Evolutionary conservation across 2,888 invertebrate genomes (phyloP), one percentile per base, ranked within the genome.

Genomic region (Caenorhabditis macrosperma): DNA sequence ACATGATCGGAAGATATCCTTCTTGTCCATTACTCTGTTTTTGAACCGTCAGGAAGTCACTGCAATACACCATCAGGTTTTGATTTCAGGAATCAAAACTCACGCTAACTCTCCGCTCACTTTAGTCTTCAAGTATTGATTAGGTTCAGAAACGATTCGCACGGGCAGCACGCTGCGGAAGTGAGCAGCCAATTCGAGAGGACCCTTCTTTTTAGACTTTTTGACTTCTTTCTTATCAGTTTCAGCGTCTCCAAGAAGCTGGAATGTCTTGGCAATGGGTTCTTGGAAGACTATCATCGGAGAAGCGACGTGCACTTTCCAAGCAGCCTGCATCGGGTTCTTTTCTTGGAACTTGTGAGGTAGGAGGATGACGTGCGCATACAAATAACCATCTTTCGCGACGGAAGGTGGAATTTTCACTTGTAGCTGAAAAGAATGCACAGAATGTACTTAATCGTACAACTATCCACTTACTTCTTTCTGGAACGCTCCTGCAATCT

Each of bases 1-100:
- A 94, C 7, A 96, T 92, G 81, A 96, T 94, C 24, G 97, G 97
- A 78, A 96, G 91, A 90, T 95, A 95, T 48, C 74, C 61, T 24
- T 48, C 35, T n/a, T n/a, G n/a, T 7, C 7, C 26, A n/a, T 35
- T 17, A 5, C 41, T 41, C 0, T 57, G 44, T 12, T 60, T 38
- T 15, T 64, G 64, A 20, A 67, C 50, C 20, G 69, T 68, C 30
- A 83, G 54, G 17, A 76, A 76, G 30, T 81, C 78, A 7, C 83
- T 78, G 64, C 52, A 80, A 79, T 44, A 28, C 12, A 24, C 12
- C 9, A 35, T 24, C 33, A 57, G 22, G 22, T 1, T 41, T 33
- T 5, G 9, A 9, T 38, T 9, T 15, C 5, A 38, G 15, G 2
- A 38, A 12, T n/a, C 26, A 26, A 30, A 46, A 61, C 74, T 24